Evolutionary conservation across 2,113 vertebrate species (phyloP).

Genomic region (Narcine bancroftii): DNA sequence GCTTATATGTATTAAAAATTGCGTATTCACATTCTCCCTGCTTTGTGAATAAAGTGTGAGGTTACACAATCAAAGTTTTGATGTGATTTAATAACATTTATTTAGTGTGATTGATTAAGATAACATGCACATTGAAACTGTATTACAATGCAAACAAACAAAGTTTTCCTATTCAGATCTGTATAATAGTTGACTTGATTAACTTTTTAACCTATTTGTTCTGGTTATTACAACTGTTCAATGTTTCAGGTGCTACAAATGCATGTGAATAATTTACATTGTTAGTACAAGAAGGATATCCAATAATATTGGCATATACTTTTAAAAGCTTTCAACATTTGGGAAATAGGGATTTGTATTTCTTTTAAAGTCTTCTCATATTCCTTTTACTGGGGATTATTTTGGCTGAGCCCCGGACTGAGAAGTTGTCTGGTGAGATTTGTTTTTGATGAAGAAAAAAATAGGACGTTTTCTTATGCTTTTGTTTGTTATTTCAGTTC

Average conservation of each 20-base stretch:
- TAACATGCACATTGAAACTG: not conserved
- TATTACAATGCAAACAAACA: not conserved
- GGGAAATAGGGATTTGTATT: not conserved
- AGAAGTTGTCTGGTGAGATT: not conserved
- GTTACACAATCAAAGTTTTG: constrained; percentile 4
- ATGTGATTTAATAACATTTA: constrained; percentile 31
- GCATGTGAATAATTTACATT: not conserved
- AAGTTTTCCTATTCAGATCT: not conserved
- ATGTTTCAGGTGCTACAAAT: not conserved
- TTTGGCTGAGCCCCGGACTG: not conserved
- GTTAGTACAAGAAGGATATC: not conserved
- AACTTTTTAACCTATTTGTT: not conserved
- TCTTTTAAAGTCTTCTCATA: not conserved
- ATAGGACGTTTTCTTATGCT: not conserved
- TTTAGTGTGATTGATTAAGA: constrained; percentile 29
- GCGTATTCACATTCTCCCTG: not conserved
- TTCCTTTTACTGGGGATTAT: not conserved
- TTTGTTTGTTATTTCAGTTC: not conserved
- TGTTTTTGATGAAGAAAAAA: not conserved
- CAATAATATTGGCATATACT: not conserved
- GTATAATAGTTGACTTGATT: not conserved
- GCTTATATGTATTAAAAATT: not conserved
- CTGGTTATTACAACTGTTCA: not conserved
- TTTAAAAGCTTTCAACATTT: not conserved
- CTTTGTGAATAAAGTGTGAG: constrained; percentile 26